Evolutionary conservation across 2,888 invertebrate genomes (phyloP).

Genomic region (Anarsia innoxiella): DNA sequence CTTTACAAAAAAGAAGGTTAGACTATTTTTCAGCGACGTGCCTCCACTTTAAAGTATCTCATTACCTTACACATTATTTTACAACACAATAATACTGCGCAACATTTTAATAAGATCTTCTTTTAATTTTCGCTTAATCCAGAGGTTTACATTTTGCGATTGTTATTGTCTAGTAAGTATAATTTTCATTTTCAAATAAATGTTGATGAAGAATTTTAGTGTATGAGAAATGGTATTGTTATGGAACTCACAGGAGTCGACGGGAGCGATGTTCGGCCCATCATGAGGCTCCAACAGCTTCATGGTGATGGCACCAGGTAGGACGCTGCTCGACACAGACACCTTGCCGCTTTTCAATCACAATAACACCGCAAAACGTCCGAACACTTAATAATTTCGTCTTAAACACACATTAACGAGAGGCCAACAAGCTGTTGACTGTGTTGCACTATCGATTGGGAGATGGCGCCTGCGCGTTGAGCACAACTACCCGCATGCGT

Average conservation of each 20-base stretch:
- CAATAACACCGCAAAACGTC: conserved; percentile 33
- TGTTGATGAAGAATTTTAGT: too few relatives aligned
- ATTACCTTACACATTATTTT: not conserved
- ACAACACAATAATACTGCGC: conserved; percentile 1
- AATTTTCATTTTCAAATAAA: too few relatives aligned
- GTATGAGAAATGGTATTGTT: conserved; percentile 13
- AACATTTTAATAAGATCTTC: not conserved
- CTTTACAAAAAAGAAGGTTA: not conserved
- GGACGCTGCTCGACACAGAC: conserved; percentile 64
- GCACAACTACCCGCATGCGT: conserved; percentile 25
- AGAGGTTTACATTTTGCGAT: not conserved
- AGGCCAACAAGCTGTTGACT: conserved; percentile 67
- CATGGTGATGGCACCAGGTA: conserved; percentile 61
- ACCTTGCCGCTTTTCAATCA: conserved; percentile 48
- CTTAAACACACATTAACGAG: conserved; percentile 31
- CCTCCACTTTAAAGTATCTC: not conserved
- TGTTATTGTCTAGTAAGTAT: too few relatives aligned
- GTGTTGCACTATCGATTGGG: conserved; percentile 64
- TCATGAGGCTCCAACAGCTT: conserved; percentile 71
- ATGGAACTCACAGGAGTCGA: conserved; percentile 62
- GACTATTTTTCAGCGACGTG: not conserved
- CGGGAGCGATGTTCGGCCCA: conserved; percentile 75
- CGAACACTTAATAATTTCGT: conserved; percentile 1
- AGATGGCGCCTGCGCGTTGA: not conserved
- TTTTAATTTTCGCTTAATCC: too few relatives aligned